Base-by-base conservation (phyloP, 2,113 vertebrate genomes). In the Pelecanoides urinatrix region DNA sequence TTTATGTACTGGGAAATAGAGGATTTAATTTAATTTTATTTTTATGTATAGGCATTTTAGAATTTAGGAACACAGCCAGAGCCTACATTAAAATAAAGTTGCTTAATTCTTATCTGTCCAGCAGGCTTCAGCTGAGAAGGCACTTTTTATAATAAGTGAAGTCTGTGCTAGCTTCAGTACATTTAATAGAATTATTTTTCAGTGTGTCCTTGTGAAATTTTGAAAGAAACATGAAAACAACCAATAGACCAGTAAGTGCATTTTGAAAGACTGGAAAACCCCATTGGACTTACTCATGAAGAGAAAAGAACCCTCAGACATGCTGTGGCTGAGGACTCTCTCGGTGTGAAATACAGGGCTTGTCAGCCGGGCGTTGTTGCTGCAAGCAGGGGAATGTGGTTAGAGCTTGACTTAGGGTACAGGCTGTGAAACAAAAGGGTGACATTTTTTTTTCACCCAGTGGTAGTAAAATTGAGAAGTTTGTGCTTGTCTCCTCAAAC, bases 11-110 rank as follows among this genome's bases (percentile, higher is more conserved):
- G 71, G 82, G 58, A 92, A 70, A 80, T 27, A 72, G 85, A 40
- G 25, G 53, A 75, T 90, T 94, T 94, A 94, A 96, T 96, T 97
- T 95, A 55, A 94, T 96, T 96, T 94, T 91, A 67, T 88, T 96
- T 96, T 96, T 96, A 93, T 83, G 36, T 93, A 90, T 85, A 91
- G 87, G 66, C 72, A 49, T 97, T 97, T 84, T 32, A 82, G 87
- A 96, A 89, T 88, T 96, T 90, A 88, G 96, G 92, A 94, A 85
- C 40, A n/a, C 45, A 86, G 88, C 95, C 92, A 97, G 79, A 92
- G 72, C 84, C 91, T 94, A 32, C 92, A 96, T 97, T 94, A 96
- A 97, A 98, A 94, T 91, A 58, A 40, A 40, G 52, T 94, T 88
- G 47, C 68, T 90, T 96, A 84, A 90, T 98, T 97, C 95, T 92